phyloP scores from a whole-genome alignment of 2,888 invertebrate genomes.

The Eupeodes luniger region DNA sequence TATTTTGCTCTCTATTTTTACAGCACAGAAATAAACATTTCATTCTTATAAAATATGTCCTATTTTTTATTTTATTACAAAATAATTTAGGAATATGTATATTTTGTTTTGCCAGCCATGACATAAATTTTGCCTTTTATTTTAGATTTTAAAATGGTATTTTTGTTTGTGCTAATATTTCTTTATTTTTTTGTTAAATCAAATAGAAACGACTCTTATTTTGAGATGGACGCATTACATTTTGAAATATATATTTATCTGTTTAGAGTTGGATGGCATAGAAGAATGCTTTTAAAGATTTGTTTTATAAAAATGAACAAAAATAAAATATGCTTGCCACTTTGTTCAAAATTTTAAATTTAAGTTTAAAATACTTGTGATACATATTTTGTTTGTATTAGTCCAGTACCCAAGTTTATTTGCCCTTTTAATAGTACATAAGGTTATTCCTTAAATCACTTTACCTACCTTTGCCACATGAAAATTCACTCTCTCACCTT shows the following conservation, averaged over 20 bases:
- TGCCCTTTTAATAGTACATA: background rate
- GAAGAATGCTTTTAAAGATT: too few relatives aligned
- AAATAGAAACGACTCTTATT: background rate
- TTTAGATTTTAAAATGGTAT: background rate
- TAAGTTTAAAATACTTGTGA: too few relatives aligned
- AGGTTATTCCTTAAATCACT: slow-evolving; percentile 5
- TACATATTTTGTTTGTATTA: too few relatives aligned
- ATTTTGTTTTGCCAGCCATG: slow-evolving; percentile 6
- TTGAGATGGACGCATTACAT: background rate
- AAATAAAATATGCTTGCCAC: too few relatives aligned
- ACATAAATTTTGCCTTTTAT: background rate
- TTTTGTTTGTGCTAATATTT: background rate
- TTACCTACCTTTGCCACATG: slow-evolving; percentile 21
- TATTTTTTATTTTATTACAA: background rate
- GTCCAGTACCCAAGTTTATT: too few relatives aligned
- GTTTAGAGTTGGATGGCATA: too few relatives aligned
- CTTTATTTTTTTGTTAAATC: background rate
- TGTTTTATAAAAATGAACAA: too few relatives aligned
- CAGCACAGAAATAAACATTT: background rate
- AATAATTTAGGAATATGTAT: background rate
- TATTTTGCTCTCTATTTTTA: background rate
- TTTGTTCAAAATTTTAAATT: too few relatives aligned
- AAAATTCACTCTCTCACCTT: background rate
- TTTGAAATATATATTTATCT: background rate
- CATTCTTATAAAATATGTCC: background rate